Percentiles rank a stretch among this genome's conserved stretches.
phyloP scores from a whole-genome alignment of 2,797 vertebrate genomes.

The Protonibea diacanthus region DNA sequence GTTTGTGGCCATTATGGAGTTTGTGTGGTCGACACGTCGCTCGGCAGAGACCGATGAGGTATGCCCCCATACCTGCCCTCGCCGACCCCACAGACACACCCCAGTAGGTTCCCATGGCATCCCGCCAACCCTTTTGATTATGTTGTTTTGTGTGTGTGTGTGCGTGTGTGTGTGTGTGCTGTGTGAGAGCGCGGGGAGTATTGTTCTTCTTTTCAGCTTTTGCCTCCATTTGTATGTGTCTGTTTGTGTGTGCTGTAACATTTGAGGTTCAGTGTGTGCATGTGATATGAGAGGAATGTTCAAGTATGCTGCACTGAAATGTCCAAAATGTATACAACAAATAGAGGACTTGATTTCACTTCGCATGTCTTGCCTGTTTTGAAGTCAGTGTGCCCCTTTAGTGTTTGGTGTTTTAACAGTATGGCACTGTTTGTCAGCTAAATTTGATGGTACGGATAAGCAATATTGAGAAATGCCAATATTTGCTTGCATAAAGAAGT shows the following conservation, averaged over 20 bases:
- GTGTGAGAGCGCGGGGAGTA: conserved; percentile 23
- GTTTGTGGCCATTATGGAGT: conserved; percentile 96
- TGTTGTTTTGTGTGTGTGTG: conserved; percentile 58
- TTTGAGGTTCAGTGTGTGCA: conserved; percentile 61
- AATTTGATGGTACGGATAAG: conserved; percentile 71
- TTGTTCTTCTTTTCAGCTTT: conserved; percentile 45
- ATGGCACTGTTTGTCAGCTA: conserved; percentile 74
- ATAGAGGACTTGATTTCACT: conserved; percentile 34
- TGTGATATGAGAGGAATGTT: conserved; percentile 65
- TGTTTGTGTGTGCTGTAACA: conserved; percentile 42
- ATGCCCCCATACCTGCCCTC: conserved; percentile 84
- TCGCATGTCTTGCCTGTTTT: conserved; percentile 72
- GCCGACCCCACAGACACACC: conserved; percentile 85
- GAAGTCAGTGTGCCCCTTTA: conserved; percentile 55
- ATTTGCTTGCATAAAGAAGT: conserved; percentile 82
- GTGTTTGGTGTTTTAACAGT: conserved; percentile 66
- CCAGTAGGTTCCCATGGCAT: conserved; percentile 86
- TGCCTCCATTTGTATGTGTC: conserved; percentile 60
- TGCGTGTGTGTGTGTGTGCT: conserved; percentile 37
- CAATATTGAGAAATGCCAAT: conserved; percentile 85
- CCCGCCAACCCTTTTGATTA: conserved; percentile 77
- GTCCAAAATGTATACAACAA: conserved; percentile 20
- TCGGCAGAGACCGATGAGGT: conserved; percentile 95
- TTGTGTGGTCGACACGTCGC: conserved; percentile 94
- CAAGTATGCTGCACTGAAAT: conserved; percentile 53